Base-by-base conservation (phyloP, 2,113 vertebrate genomes). In the Perognathus longimembris region DNA sequence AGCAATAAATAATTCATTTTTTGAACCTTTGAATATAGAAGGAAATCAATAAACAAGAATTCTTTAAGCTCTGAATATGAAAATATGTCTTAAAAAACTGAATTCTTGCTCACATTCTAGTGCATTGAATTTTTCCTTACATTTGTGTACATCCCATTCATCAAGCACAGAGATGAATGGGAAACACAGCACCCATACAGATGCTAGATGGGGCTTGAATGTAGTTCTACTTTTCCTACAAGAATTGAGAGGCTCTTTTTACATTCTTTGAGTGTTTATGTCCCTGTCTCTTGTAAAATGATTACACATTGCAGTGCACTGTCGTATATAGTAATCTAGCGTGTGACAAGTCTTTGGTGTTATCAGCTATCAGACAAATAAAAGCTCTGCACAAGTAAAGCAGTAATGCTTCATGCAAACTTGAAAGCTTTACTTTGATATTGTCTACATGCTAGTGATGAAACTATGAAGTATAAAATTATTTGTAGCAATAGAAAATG, bases 11-110 rank as follows among this genome's bases (percentile, higher is more conserved):
- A 95, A 95, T 88, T 91, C 75, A 93, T 89, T 69, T 85, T 75
- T 89, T 20, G 34, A 88, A 85, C 40, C 83, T 95, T 87, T 78
- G 81, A 94, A 15, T 67, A 40, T 81, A 42, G 11, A 36, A 5
- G 5, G 24, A 90, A 95, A 96, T 95, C 81, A 93, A 78, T 89
- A 94, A 95, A 82, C 18, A 86, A 89, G 80, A 83, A 93, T 40
- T 76, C 42, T 40, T 79, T 87, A 89, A 84, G 45, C 34, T 85
- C 32, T 74, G 59, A 66, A 5, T 81, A 86, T 40, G 12, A 71
- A 74, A 92, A 85, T 73, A 93, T 45, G 9, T 45, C 12, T 45
- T 45, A 45, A 45, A 45, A 45, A 45, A 85, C 81, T 85, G 76
- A 24, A n/a, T 30, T 36, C 24, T 86, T 84, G 57, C 18, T 59